Conservation (phyloP, 2,888 invertebrate species). For the Eupithecia subfuscata region DNA sequence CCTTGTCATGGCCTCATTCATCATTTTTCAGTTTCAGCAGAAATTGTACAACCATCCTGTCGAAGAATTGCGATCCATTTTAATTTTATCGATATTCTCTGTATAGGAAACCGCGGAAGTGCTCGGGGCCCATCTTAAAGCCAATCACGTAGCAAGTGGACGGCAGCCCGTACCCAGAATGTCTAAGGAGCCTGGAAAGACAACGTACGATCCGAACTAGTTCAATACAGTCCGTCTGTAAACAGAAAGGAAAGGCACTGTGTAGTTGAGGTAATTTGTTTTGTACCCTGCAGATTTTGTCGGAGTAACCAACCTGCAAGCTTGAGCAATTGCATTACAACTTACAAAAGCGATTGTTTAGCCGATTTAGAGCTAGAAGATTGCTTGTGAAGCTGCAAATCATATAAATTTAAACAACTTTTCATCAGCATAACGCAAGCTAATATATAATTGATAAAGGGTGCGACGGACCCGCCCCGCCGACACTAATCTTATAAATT, state of each 20-base stretch:
- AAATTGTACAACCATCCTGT: not conserved
- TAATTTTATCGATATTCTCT: not conserved
- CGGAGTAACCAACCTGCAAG: not conserved
- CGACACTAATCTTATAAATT: slow-evolving; percentile 70
- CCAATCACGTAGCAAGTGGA: slow-evolving; percentile 69
- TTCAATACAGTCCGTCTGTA: slow-evolving; percentile 19
- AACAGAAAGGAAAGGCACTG: slow-evolving; percentile 2
- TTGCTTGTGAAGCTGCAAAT: not conserved
- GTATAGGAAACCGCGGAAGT: slow-evolving; percentile 46
- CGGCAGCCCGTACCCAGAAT: slow-evolving; percentile 61
- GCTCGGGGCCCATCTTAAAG: slow-evolving; percentile 53
- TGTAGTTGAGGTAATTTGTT: slow-evolving; percentile 7
- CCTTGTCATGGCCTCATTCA: not conserved
- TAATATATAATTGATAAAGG: slow-evolving; percentile 34
- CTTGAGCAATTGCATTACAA: not conserved
- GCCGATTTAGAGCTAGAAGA: not conserved
- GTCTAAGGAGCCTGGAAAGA: slow-evolving; percentile 51
- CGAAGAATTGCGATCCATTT: not conserved
- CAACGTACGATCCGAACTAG: slow-evolving; percentile 31
- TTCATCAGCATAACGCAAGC: slow-evolving; percentile 36
- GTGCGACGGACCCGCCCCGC: slow-evolving; percentile 30
- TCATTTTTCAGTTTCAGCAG: not conserved
- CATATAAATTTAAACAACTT: slow-evolving; percentile 15
- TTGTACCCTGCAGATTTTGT: slow-evolving; percentile 15
- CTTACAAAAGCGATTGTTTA: not conserved